Percentiles rank a stretch among this genome's conserved stretches.
Evolutionary conservation across 1,140 invertebrate genomes (phyloP).

Genomic region (Dufourea novaeangliae): DNA sequence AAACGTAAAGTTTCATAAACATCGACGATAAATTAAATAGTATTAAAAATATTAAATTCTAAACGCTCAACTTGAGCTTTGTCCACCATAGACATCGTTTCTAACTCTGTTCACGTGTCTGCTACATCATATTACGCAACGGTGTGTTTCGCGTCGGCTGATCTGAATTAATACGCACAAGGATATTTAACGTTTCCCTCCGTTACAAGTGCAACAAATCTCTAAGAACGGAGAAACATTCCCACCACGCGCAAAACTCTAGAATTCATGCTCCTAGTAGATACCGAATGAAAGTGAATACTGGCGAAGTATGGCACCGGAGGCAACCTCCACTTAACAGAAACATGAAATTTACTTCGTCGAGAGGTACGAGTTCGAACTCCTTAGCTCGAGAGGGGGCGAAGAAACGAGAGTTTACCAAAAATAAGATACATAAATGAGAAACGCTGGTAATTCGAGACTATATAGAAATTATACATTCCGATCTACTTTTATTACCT

Average conservation of each 20-base stretch:
- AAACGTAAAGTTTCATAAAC: too few species aligned
- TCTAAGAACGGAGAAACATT: background rate
- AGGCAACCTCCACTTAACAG: background rate
- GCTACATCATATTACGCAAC: background rate
- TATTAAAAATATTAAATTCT: too few species aligned
- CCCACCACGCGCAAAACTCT: background rate
- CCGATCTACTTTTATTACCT: too few species aligned
- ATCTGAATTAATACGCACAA: constrained; percentile 2
- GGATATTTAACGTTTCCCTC: background rate
- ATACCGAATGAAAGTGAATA: background rate
- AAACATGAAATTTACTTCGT: background rate
- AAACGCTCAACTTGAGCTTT: too few species aligned
- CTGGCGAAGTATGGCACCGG: background rate
- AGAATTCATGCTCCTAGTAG: background rate
- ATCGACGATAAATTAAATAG: too few species aligned
- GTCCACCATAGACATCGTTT: background rate
- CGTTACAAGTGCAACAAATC: background rate
- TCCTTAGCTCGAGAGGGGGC: background rate
- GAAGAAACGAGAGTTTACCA: too few species aligned
- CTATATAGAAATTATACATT: background rate
- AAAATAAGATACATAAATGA: background rate
- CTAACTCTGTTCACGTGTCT: background rate
- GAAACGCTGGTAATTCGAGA: background rate
- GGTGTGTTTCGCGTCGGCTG: background rate
- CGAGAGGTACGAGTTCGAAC: background rate